These are phyloP conservation scores for Pterocles gutturalis DNA, from an alignment of 2,113 vertebrate genomes.

Conservation along the genomic window DNA sequence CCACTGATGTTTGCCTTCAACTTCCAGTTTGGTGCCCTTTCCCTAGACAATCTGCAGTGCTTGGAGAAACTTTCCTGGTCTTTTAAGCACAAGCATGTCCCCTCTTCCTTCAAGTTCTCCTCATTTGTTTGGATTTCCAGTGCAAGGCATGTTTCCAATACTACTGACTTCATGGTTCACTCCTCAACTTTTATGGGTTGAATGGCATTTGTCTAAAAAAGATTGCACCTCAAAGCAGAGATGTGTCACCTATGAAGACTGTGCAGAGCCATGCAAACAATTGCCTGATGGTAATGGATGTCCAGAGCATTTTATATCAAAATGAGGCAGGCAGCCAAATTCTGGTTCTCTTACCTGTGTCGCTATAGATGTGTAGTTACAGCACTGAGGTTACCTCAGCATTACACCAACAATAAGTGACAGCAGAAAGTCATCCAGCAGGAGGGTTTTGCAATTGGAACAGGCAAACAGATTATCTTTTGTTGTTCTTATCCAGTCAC, in stretches of 20 bases:
- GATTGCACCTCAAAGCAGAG: neutral
- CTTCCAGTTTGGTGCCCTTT: neutral
- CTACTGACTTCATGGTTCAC: neutral
- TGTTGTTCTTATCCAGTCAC: neutral
- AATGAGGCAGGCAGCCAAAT: neutral
- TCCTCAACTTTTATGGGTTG: neutral
- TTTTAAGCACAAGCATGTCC: neutral
- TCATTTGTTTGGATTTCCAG: neutral
- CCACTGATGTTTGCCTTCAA: neutral
- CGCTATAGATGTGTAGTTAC: neutral
- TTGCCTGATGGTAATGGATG: neutral
- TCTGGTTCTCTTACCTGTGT: neutral
- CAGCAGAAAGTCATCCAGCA: neutral
- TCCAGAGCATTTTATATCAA: neutral
- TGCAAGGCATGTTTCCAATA: neutral
- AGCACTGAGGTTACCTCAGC: neutral
- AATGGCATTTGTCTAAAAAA: neutral
- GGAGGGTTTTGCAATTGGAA: neutral
- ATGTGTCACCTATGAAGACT: neutral
- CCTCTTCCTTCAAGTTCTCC: neutral
- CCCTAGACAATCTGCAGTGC: neutral
- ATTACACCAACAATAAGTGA: neutral
- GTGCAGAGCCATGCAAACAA: neutral
- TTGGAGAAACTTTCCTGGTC: neutral
- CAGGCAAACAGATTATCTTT: constrained; percentile 2